A percentile compares a stretch with the other conserved stretches of the same genome.
Conservation (phyloP, 2,113 vertebrate genomes). For the Gadus macrocephalus region DNA sequence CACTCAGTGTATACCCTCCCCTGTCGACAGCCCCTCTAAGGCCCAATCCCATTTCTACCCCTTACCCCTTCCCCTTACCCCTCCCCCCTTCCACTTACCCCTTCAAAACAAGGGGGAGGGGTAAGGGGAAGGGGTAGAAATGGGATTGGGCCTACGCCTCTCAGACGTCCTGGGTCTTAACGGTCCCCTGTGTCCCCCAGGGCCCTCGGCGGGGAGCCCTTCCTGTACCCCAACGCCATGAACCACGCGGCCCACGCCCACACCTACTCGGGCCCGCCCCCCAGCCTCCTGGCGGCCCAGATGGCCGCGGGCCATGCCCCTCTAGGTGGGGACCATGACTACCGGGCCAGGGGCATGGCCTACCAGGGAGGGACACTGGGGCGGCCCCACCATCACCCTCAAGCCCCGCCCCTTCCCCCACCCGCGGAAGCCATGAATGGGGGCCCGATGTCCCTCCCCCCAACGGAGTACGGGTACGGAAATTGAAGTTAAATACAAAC, state of each 20-base stretch:
- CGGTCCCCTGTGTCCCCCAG: constrained; percentile 54
- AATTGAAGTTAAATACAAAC: too few species aligned
- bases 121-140: too few species aligned
- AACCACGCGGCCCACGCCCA: constrained; percentile 85
- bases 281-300: constrained; percentile 72
- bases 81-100: too few species aligned
- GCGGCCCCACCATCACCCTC: constrained; percentile 83
- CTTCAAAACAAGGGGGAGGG: too few species aligned
- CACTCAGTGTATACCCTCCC: too few species aligned
- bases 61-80: too few species aligned
- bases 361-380: constrained; percentile 83
- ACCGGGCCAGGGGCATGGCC: constrained; percentile 76
- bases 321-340: constrained; percentile 81
- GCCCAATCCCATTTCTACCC: too few species aligned
- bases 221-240: constrained; percentile 87
- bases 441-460: constrained; percentile 73
- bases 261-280: constrained; percentile 77
- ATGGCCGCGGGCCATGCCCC: constrained; percentile 64
- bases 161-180: background rate
- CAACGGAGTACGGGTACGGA: constrained; percentile 82
- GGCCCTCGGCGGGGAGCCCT: constrained; percentile 82
- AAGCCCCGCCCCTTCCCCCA: constrained; percentile 88
- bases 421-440: constrained; percentile 80
- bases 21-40: background rate
- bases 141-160: background rate